Evolutionary conservation across 2,797 vertebrate genomes (phyloP).

Genomic region (Nyctibius grandis): DNA sequence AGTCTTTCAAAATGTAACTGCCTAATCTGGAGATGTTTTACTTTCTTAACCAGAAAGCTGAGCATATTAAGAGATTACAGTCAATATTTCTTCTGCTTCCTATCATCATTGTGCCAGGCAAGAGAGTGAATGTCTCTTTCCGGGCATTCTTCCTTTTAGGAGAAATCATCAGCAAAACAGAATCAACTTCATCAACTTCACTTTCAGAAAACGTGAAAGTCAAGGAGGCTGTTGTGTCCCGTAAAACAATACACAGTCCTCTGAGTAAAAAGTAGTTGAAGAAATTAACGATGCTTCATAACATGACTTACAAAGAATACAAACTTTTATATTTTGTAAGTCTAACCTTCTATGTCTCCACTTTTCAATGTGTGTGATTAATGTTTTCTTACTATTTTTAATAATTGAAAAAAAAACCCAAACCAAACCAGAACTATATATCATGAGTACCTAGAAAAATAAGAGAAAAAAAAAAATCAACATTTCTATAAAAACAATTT

Average conservation of each 20-base stretch:
- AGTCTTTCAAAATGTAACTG: neutral
- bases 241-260: neutral
- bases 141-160: neutral
- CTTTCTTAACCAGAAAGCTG: neutral
- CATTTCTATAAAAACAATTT: neutral
- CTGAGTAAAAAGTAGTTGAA: neutral
- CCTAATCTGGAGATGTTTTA: neutral
- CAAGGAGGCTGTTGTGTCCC: neutral
- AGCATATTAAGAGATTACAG: neutral
- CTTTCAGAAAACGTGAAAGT: neutral
- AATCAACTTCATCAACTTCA: neutral
- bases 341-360: neutral
- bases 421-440: neutral
- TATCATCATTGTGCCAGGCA: neutral
- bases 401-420: neutral
- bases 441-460: neutral
- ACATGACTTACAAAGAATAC: neutral
- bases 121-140: neutral
- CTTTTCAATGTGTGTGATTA: neutral
- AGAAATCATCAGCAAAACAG: neutral
- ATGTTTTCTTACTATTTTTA: neutral
- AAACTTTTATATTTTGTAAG: neutral
- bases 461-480: accelerated
- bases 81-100: neutral
- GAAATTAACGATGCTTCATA: neutral